Evolutionary conservation across 2,888 invertebrate genomes (phyloP).

Genomic region (Zeuzera pyrina): DNA sequence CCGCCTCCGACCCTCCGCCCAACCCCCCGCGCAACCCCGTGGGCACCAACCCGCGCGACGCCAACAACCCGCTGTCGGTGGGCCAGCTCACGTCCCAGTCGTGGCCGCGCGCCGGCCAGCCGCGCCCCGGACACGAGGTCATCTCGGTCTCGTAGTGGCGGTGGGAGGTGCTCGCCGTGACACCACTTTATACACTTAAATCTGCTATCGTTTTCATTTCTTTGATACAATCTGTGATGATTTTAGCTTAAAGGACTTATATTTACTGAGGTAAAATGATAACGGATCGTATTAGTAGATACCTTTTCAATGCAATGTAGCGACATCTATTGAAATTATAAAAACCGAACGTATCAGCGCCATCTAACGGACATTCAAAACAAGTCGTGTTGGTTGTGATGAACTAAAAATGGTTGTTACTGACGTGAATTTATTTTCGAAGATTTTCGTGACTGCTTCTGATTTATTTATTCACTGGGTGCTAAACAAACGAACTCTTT

Average conservation of each 20-base stretch:
- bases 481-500: conserved; percentile 34
- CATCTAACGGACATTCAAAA: conserved; percentile 34
- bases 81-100: conserved; percentile 88
- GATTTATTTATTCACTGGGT: conserved; percentile 34
- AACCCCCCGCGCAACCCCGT: conserved; percentile 81
- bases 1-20: conserved; percentile 79
- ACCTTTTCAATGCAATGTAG: no score
- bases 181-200: no score
- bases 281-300: conserved; percentile 19
- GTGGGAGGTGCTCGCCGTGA: conserved; percentile 21
- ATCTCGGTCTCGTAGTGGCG: conserved; percentile 66
- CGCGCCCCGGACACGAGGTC: conserved; percentile 55
- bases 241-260: conserved; percentile 24
- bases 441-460: conserved; percentile 17
- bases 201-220: conserved; percentile 4
- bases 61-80: conserved; percentile 93
- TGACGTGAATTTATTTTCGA: no score
- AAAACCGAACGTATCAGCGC: conserved; percentile 23
- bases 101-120: conserved; percentile 54
- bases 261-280: conserved; percentile 21
- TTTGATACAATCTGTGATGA: conserved; percentile 19
- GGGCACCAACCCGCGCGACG: conserved; percentile 92
- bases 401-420: conserved; percentile 9
- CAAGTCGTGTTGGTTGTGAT: conserved; percentile 54
- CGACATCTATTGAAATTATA: conserved; percentile 23